Conservation (phyloP, 2,888 invertebrate species). For the Blastobasis adustella region DNA sequence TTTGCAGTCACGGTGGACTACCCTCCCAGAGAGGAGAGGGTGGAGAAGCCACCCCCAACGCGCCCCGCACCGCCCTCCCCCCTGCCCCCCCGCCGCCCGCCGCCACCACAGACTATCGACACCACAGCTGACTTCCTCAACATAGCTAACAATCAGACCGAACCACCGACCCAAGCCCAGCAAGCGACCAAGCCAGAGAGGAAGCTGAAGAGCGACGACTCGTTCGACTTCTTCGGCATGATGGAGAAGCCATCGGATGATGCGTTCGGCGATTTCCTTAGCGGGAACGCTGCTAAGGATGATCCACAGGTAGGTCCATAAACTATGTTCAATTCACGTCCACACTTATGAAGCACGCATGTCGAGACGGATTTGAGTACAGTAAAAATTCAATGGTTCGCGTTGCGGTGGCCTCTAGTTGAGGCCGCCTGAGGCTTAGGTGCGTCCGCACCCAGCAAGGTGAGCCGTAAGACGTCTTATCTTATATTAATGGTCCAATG, state of each 20-base stretch:
- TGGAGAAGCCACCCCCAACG: conserved; percentile 34
- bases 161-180: conserved; percentile 11
- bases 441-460: too few species aligned
- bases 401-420: too few species aligned
- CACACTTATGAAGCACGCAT: too few species aligned
- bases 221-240: conserved; percentile 76
- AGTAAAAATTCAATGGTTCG: too few species aligned
- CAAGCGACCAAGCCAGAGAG: conserved; percentile 25
- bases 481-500: too few species aligned
- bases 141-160: neutral
- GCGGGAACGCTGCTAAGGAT: conserved; percentile 33
- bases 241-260: conserved; percentile 71
- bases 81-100: conserved; percentile 24
- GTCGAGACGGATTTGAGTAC: too few species aligned
- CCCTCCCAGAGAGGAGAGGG: conserved; percentile 32
- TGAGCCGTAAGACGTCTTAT: too few species aligned
- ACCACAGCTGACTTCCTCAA: conserved; percentile 7
- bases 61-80: conserved; percentile 31
- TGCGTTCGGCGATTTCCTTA: conserved; percentile 62
- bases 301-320: conserved; percentile 28
- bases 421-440: too few species aligned
- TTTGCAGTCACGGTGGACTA: conserved; percentile 54
- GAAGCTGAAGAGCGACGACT: conserved; percentile 57
- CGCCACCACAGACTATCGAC: conserved; percentile 17
- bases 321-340: neutral